Evolutionary conservation across 2,888 invertebrate genomes (phyloP).

Genomic region (Athetis lepigone): DNA sequence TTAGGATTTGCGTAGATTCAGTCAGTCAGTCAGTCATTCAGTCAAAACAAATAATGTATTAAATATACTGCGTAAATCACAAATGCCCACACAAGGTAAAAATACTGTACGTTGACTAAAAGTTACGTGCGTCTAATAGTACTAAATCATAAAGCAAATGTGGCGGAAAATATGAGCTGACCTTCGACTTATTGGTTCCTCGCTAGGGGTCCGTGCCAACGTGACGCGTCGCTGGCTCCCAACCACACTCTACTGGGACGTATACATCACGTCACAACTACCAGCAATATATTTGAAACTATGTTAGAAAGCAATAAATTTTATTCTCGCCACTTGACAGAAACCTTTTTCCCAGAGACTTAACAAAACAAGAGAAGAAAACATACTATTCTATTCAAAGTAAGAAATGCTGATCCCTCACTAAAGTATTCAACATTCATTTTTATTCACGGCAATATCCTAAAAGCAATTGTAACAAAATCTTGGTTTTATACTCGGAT

Average conservation of each 20-base stretch:
- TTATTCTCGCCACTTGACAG: too few relatives aligned
- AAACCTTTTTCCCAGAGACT: neutral
- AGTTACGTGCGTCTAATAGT: neutral
- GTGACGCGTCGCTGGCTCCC: constrained; percentile 31
- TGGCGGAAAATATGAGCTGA: constrained; percentile 12
- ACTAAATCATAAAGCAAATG: constrained; percentile 29
- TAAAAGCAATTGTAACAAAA: constrained; percentile 9
- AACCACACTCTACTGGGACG: constrained; percentile 22
- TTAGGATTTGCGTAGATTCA: too few relatives aligned
- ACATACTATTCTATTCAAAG: constrained; percentile 8
- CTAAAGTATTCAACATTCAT: constrained; percentile 8
- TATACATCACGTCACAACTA: constrained; percentile 24
- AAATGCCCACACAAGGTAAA: too few relatives aligned
- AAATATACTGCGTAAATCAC: too few relatives aligned
- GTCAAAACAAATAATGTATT: too few relatives aligned
- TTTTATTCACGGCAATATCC: neutral
- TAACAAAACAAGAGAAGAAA: neutral
- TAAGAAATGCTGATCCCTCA: neutral
- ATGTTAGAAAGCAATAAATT: too few relatives aligned
- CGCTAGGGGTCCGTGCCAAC: neutral
- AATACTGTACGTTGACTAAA: neutral
- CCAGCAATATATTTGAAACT: neutral
- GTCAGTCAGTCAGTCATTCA: too few relatives aligned
- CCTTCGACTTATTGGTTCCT: constrained; percentile 34
- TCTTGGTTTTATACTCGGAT: constrained; percentile 12